A percentile compares a stretch with the other conserved stretches of the same genome.
Conservation (phyloP, 1,140 invertebrate genomes). For the Drosophila baimaii region DNA sequence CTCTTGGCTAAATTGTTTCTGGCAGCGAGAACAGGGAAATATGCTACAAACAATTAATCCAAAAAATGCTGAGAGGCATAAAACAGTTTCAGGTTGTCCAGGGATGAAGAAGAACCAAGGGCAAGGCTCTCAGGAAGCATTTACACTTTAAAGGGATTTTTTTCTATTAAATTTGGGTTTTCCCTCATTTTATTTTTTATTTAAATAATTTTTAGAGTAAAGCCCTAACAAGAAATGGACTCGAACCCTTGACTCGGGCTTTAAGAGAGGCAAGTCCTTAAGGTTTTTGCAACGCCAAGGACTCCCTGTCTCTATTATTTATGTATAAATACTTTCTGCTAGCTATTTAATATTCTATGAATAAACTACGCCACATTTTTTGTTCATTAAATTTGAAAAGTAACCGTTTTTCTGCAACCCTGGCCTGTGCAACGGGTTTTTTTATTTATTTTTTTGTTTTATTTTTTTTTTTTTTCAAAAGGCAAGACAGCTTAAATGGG, state of each 20-base stretch:
- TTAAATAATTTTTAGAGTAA: not conserved
- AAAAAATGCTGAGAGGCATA: constrained; percentile 43
- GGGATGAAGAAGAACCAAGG: constrained; percentile 1
- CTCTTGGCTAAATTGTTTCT: constrained; percentile 16
- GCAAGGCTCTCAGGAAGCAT: not conserved
- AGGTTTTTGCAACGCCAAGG: not conserved
- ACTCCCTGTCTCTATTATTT: not conserved
- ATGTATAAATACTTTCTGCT: not conserved
- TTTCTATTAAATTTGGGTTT: not conserved
- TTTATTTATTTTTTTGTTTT: not conserved
- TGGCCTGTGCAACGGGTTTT: not conserved
- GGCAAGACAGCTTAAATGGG: constrained; percentile 17
- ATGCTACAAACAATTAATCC: constrained; percentile 46
- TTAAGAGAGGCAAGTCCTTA: not conserved
- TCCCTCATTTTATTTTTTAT: not conserved
- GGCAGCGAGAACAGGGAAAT: constrained; percentile 24
- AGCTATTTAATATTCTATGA: not conserved
- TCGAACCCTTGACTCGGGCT: no score
- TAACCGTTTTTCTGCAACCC: constrained; percentile 9
- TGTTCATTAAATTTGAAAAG: not conserved
- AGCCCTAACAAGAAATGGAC: no score
- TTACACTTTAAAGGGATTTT: not conserved
- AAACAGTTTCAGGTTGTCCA: constrained; percentile 28
- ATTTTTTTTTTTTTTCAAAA: not conserved
- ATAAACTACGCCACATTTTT: not conserved